Percentiles rank a stretch among this genome's conserved stretches.
Evolutionary conservation across 2,113 vertebrate species (phyloP).

Genomic region (Actenoides lindsayi): DNA sequence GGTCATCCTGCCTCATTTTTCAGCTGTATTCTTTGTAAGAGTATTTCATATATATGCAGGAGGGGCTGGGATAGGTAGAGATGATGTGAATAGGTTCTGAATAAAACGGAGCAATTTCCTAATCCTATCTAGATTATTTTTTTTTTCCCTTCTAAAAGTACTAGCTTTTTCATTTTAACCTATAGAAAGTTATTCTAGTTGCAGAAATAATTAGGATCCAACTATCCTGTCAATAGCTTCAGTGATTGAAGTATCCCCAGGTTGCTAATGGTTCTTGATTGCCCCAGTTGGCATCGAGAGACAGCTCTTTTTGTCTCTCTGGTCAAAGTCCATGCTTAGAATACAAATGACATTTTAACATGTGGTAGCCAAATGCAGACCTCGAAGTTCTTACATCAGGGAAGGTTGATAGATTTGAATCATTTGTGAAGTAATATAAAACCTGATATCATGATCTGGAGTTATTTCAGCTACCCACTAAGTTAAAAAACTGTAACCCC

Average conservation of each 20-base stretch:
- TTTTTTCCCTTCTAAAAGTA: neutral
- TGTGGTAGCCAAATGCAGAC: neutral
- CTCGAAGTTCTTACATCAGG: neutral
- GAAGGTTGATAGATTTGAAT: neutral
- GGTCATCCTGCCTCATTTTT: neutral
- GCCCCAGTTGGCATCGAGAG: constrained; percentile 3
- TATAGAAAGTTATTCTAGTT: neutral
- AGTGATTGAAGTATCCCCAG: neutral
- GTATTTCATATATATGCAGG: neutral
- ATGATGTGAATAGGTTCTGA: neutral
- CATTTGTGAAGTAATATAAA: neutral
- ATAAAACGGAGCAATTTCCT: neutral
- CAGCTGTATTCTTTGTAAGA: neutral
- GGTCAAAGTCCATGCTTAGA: neutral
- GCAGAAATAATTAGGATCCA: constrained; percentile 5
- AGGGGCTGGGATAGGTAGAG: neutral
- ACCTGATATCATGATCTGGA: neutral
- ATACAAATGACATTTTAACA: constrained; percentile 18
- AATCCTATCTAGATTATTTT: neutral
- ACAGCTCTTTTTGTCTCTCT: neutral
- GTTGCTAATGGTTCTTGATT: constrained; percentile 29
- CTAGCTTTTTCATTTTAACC: neutral
- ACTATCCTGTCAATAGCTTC: constrained; percentile 6
- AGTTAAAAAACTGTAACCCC: neutral
- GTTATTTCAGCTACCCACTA: neutral